Evolutionary conservation across 1,140 invertebrate species (phyloP), one percentile per base, ranked within the genome.

Genomic region (Drosophila bocki): DNA sequence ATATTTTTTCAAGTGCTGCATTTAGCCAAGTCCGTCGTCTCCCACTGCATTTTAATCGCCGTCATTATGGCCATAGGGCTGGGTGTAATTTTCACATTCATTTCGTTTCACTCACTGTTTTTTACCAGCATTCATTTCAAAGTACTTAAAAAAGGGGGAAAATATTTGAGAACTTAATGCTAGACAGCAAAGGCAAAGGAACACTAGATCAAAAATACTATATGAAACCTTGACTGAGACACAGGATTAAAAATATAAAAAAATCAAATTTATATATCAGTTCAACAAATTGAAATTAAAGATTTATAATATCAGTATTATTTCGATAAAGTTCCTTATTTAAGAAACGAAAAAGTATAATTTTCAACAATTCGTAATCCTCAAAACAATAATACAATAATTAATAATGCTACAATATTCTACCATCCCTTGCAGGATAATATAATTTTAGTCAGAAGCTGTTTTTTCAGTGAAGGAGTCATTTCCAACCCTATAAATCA

Each of bases 41-140:
- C 33, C 58, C 65, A 72, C 70, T 78, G 84, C 83, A 86, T 79
- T 86, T 86, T 86, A 87, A 87, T 87, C 83, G 83, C 50, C 80
- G 70, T 86, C 83, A 86, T 86, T 86, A 86, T 80, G 83, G 83
- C 75, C 60, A 51, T 71, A 82, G 56, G 69, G 70, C 26, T 80
- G 75, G 85, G 75, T 75, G 69, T 78, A 82, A 76, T 82, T 69
- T 86, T 70, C 63, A 56, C 69, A 85, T 81, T 81, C 56, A 59
- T 79, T 62, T 44, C 58, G 41, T 54, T 47, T 35, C 50, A 13
- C 44, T 35, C 57, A 50, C 37, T 35, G 26, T 41, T 35, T 48
- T 35, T 44, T 35, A 9, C 19, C 19, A 19, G 15, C 39, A 54
- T 54, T 54, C 39, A 33, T 22, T 45, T 32, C 42, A 29, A n/a